Percentiles rank a stretch among this genome's conserved stretches.
These are phyloP conservation scores for Lithodes maja DNA, from an alignment of 2,888 invertebrate genomes.

Conservation along the genomic window DNA sequence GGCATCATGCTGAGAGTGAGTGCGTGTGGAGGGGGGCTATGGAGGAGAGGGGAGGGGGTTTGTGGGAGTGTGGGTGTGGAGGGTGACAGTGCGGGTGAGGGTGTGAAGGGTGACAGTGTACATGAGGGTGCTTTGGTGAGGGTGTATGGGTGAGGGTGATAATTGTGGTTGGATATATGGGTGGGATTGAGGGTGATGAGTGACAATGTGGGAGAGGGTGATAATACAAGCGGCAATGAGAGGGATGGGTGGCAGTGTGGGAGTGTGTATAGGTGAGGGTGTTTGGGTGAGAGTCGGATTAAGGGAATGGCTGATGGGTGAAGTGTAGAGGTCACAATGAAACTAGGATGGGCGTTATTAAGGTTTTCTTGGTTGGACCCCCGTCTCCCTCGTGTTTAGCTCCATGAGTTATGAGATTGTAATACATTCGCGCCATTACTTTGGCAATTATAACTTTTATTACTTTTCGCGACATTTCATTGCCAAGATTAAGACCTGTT, in stretches of 20 bases:
- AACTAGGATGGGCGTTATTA: no score
- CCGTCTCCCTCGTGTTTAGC: no score
- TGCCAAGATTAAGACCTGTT: no score
- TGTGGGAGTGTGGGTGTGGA: background rate
- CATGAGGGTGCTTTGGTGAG: background rate
- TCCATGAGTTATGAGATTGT: no score
- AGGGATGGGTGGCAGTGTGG: background rate
- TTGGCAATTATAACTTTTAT: no score
- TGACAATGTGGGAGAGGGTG: background rate
- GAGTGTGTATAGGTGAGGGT: background rate
- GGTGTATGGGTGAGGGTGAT: background rate
- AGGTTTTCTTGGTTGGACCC: no score
- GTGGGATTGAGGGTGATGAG: background rate
- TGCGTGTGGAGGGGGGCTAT: background rate
- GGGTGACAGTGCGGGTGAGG: background rate
- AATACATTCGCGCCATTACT: no score
- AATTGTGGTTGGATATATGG: background rate
- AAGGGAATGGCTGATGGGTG: background rate
- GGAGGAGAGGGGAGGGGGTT: background rate
- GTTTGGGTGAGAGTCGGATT: background rate
- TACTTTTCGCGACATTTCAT: no score
- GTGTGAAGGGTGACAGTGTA: background rate
- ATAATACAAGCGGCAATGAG: background rate
- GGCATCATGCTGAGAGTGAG: background rate
- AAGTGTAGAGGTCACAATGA: background rate